A percentile compares a stretch with the other conserved stretches of the same genome.
Conservation (phyloP, 2,797 vertebrate species). For the Pseudochaenichthys georgianus region DNA sequence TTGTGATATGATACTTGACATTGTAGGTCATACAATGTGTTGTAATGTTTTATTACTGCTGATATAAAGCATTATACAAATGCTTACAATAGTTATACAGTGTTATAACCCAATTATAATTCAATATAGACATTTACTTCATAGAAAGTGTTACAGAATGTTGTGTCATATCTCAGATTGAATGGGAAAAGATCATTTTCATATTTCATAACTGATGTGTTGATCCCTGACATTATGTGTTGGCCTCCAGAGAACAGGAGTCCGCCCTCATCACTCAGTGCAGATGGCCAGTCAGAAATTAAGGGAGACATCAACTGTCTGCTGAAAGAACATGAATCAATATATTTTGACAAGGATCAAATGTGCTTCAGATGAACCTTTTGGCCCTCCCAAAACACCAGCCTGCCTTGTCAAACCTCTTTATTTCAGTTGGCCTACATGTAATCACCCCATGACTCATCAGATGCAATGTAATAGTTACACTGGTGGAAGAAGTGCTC, state of each 20-base stretch:
- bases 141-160: too few relatives aligned
- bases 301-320: slow-evolving; percentile 84
- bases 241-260: slow-evolving; percentile 37
- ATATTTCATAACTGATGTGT: slow-evolving; percentile 25
- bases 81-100: too few relatives aligned
- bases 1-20: too few relatives aligned
- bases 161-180: not conserved
- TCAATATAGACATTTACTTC: too few relatives aligned
- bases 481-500: too few relatives aligned
- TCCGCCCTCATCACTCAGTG: slow-evolving; percentile 52
- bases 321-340: slow-evolving; percentile 81
- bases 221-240: slow-evolving; percentile 38
- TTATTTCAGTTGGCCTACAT: slow-evolving; percentile 68
- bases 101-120: too few relatives aligned
- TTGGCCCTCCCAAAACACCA: slow-evolving; percentile 75
- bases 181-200: slow-evolving; percentile 9
- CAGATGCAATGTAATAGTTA: not conserved
- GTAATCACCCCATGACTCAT: slow-evolving; percentile 49
- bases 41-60: too few relatives aligned
- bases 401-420: slow-evolving; percentile 73
- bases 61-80: too few relatives aligned
- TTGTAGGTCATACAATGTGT: too few relatives aligned
- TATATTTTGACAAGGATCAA: slow-evolving; percentile 86
- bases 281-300: slow-evolving; percentile 69
- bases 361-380: slow-evolving; percentile 81